Percentiles rank a stretch among this genome's conserved stretches.
Evolutionary conservation across 2,113 vertebrate species (phyloP).

Genomic region (Malurus alboscapulatus): DNA sequence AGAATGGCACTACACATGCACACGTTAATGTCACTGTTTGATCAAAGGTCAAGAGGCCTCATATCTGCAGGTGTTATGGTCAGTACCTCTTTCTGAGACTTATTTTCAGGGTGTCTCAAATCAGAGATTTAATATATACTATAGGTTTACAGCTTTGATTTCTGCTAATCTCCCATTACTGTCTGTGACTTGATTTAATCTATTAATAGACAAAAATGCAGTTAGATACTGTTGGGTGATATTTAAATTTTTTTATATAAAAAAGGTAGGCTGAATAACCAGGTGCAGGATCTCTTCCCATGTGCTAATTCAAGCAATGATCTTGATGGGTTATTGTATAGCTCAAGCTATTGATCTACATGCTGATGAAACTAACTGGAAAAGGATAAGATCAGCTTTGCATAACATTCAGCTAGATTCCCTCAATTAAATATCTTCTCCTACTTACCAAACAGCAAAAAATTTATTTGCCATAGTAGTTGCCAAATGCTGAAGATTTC

Average conservation of each 20-base stretch:
- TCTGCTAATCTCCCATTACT: neutral
- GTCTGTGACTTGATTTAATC: neutral
- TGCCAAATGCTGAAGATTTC: neutral
- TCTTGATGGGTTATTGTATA: neutral
- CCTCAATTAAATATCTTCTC: neutral
- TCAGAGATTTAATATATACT: neutral
- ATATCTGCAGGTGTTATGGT: neutral
- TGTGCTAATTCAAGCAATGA: neutral
- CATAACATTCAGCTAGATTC: neutral
- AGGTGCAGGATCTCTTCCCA: neutral
- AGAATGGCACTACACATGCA: fast-evolving
- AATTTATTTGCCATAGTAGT: neutral
- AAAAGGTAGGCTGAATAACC: neutral
- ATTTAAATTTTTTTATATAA: too few relatives aligned
- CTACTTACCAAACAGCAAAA: neutral
- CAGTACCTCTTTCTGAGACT: neutral
- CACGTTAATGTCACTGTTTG: neutral
- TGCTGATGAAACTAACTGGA: neutral
- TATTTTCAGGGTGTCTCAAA: neutral
- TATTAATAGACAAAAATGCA: neutral
- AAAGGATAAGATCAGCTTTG: neutral
- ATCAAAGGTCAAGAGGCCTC: neutral
- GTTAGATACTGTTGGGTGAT: neutral
- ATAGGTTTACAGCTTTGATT: neutral
- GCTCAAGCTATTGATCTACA: neutral